Evolutionary conservation across 2,113 vertebrate species (phyloP), one percentile per base, ranked within the genome.

Genomic region (Rhagologus leucostigma): DNA sequence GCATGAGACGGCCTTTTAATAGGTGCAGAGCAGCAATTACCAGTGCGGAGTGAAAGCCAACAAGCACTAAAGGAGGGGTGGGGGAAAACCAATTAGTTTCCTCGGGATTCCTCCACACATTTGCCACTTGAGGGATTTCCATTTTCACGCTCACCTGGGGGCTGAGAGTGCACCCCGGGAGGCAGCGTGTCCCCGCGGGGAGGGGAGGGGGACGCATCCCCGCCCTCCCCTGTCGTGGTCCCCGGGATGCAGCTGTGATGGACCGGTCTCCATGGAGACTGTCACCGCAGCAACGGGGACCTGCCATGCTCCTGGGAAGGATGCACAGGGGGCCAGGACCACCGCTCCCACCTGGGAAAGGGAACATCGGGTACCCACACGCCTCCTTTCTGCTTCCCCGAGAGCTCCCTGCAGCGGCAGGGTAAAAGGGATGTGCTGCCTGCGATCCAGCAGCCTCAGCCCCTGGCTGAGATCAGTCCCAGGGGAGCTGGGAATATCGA

Each of bases 21-120:
- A 78, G 76, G 88, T 89, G 62, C 88, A 87, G 90, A 89, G 82
- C 73, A 80, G 65, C 95, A 94, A 93, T 95, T 94, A 94, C 84
- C 93, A 55, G 87, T 1, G 74, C 24, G 46, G 63, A 90, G 64
- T 26, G 92, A 95, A 90, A 96, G 93, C 91, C 96, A 89, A 41
- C 67, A 29, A 77, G 86, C 92, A 46, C 27, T 82, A 62, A 57
- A 71, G 52, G 50, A 50, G 4, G 30, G 20, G 16, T 46, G 56
- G 41, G n/a, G 55, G 6, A 13, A 60, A 92, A 65, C 68, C 87
- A 83, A 96, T 96, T 84, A 23, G 60, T 75, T 94, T 93, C 67
- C 85, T 74, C 10, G 49, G 93, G 94, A 95, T 93, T 83, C 81
- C 93, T 95, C 59, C 83, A 64, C 86, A 8, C 68, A 3, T 68